Percentiles rank a stretch among this genome's conserved stretches.
These are phyloP conservation scores for Orchesellides sinensis DNA, from an alignment of 2,888 invertebrate genomes.

Conservation along the genomic window DNA sequence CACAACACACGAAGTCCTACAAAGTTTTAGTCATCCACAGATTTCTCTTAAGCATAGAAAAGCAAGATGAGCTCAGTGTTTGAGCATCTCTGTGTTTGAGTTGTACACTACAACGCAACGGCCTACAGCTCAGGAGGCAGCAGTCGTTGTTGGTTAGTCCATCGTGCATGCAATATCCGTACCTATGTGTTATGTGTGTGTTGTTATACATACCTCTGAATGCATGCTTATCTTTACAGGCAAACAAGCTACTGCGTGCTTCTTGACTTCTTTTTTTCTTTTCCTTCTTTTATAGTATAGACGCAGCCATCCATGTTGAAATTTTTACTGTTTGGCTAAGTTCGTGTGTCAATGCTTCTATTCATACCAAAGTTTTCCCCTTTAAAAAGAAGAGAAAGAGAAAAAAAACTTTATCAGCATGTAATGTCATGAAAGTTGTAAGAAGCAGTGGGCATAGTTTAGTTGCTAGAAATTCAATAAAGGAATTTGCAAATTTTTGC, in stretches of 20 bases:
- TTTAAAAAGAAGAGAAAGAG: constrained; percentile 27
- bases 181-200: too few species aligned
- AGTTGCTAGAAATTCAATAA: constrained; percentile 15
- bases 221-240: not conserved
- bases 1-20: too few species aligned
- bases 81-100: too few species aligned
- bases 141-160: too few species aligned
- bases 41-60: too few species aligned
- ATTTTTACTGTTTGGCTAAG: constrained; percentile 56
- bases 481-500: constrained; percentile 51
- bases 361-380: constrained; percentile 49
- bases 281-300: constrained; percentile 29
- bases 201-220: not conserved
- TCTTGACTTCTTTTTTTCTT: constrained; percentile 10
- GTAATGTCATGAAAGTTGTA: constrained; percentile 54
- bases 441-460: constrained; percentile 12
- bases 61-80: too few species aligned
- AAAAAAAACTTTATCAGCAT: constrained; percentile 49
- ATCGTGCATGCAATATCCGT: too few species aligned
- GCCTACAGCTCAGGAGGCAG: too few species aligned
- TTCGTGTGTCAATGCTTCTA: constrained; percentile 57
- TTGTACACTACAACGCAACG: too few species aligned
- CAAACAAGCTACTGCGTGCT: not conserved
- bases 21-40: too few species aligned
- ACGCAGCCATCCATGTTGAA: constrained; percentile 57